Evolutionary conservation across 1,140 invertebrate genomes (phyloP), one percentile per base, ranked within the genome.

Genomic region (Eriosoma lanigerum): DNA sequence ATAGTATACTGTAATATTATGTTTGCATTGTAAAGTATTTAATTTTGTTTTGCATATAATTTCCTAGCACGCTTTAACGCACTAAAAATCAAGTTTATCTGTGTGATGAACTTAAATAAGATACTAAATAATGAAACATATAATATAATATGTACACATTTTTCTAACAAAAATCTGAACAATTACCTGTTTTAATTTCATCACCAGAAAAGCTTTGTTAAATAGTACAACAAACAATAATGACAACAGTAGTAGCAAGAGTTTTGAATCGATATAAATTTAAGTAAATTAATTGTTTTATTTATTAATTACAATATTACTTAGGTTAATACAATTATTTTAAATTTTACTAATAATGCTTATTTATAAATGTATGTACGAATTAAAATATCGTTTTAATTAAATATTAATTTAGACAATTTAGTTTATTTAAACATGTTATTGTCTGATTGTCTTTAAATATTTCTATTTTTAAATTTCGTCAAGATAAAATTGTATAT

Each of bases 41-140:
- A 24, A 5, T 50, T 26, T 70, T 70, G 13, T 17, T 50, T 9
- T 15, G 66, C 44, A 29, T 70, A 50, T 26, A n/a, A 72, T n/a
- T 29, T 44, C 68, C 68, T 50, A 52, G 72, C 72, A 76, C 54
- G 72, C 72, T 76, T 76, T 75, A 44, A 58, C 21, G 52, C 72
- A 76, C 52, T 56, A 58, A 9, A 52, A 44, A 52, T 21, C n/a
- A 54, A 76, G 29, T 44, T 21, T 38, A 5, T 58, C 54, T 44
- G 32, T 56, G 54, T 76, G 52, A 26, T 56, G 72, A 58, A 44
- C 70, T 81, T 21, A 60, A 70, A 78, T n/a, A n/a, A n/a, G n/a
- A n/a, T n/a, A n/a, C 19, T 58, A 0, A 3, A 29, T 70, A 50
- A 12, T 29, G 52, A 58, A 29, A n/a, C 12, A 19, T 10, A 26